Percentiles rank a stretch among this genome's conserved stretches.
These are phyloP conservation scores for Lamprologus speciosus DNA, from an alignment of 2,113 vertebrate species.

Conservation along the genomic window DNA sequence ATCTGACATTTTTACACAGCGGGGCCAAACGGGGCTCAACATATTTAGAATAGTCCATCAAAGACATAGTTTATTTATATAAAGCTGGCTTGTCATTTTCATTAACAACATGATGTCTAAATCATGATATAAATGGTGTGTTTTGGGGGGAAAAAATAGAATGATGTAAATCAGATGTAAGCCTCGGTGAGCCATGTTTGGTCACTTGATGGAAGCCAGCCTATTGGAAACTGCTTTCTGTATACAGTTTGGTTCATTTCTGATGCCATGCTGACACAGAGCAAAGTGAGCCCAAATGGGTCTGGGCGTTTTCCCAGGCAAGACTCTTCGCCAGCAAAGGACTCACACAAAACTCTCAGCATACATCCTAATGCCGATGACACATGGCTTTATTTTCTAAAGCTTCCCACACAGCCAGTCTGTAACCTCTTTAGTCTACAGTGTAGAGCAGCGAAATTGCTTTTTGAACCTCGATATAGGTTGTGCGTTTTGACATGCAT, in stretches of 20 bases:
- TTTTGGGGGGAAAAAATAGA: not conserved
- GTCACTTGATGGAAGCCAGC: slow-evolving; percentile 6
- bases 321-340: not conserved
- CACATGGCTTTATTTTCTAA: slow-evolving; percentile 30
- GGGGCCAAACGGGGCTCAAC: not conserved
- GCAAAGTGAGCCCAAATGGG: slow-evolving; percentile 38
- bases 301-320: slow-evolving; percentile 41
- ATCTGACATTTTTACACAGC: not conserved
- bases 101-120: slow-evolving; percentile 7
- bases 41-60: not conserved
- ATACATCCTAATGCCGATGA: not conserved
- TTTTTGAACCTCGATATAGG: not conserved
- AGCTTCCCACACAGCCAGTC: not conserved
- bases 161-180: not conserved
- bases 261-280: slow-evolving; percentile 12
- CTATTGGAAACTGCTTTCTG: slow-evolving; percentile 12
- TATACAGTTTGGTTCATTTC: slow-evolving; percentile 15
- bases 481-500: not conserved
- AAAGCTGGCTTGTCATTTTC: not conserved
- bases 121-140: not conserved
- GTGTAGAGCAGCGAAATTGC: not conserved
- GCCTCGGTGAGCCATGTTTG: not conserved
- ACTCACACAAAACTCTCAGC: not conserved
- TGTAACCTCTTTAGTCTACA: not conserved
- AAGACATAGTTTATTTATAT: not conserved